Conservation (phyloP, 2,888 invertebrate genomes). For the Caenorhabditis sp. region DNA sequence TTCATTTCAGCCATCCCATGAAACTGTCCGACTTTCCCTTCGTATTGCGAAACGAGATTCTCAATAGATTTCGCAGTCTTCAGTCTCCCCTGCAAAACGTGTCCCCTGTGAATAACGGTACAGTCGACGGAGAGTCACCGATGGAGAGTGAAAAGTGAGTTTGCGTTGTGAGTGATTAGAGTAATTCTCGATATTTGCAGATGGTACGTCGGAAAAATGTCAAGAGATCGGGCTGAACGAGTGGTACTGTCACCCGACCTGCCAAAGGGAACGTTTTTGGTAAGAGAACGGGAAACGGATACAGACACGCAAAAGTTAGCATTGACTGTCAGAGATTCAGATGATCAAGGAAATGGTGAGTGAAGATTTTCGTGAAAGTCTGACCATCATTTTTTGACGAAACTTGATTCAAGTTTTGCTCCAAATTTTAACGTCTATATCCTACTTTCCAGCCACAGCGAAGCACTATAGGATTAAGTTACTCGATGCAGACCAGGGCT, state of each 20-base stretch:
- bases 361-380: slow-evolving; percentile 85
- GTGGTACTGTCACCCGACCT: slow-evolving; percentile 92
- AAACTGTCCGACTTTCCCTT: too few species aligned
- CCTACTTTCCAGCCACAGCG: slow-evolving; percentile 87
- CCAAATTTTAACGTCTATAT: background rate
- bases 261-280: slow-evolving; percentile 93
- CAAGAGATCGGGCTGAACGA: slow-evolving; percentile 97
- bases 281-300: slow-evolving; percentile 96
- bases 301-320: slow-evolving; percentile 89
- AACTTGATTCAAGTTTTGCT: too few species aligned
- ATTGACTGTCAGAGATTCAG: slow-evolving; percentile 88
- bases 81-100: too few species aligned
- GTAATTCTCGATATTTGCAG: slow-evolving; percentile 87
- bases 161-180: background rate
- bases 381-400: too few species aligned
- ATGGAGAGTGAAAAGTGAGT: slow-evolving; percentile 98
- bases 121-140: slow-evolving; percentile 91
- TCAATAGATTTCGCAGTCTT: too few species aligned
- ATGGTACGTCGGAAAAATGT: slow-evolving; percentile 98
- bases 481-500: slow-evolving; percentile 88
- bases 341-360: slow-evolving; percentile 91
- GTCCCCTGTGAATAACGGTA: too few species aligned
- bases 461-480: slow-evolving; percentile 99
- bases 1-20: too few species aligned
- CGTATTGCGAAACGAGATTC: too few species aligned